Percentiles rank a stretch among this genome's conserved stretches.
Conservation (phyloP, 1,140 invertebrate species). For the Cheumatopsyche charites region DNA sequence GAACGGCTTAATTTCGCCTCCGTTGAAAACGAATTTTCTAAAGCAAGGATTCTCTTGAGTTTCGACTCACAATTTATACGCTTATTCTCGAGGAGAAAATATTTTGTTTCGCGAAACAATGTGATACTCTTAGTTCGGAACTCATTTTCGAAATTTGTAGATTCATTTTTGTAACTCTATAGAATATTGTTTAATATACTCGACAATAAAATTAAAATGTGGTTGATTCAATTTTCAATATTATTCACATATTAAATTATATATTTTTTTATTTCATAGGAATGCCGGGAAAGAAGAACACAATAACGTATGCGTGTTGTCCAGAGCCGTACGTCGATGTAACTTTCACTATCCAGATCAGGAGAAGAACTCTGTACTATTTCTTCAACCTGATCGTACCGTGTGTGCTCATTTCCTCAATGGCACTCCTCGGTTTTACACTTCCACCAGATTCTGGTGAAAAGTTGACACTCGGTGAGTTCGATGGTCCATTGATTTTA, state of each 20-base stretch:
- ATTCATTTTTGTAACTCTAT: no score
- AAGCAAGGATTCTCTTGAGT: background rate
- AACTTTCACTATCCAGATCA: conserved; percentile 96
- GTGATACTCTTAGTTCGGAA: no score
- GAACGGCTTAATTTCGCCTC: background rate
- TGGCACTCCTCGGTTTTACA: conserved; percentile 97
- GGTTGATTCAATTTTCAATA: no score
- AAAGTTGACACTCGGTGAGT: conserved; percentile 95
- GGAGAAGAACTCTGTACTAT: conserved; percentile 96
- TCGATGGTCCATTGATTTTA: conserved; percentile 31
- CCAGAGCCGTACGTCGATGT: conserved; percentile 96
- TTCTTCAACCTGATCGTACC: conserved; percentile 99
- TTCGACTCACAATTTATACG: background rate
- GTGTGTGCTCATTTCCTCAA: conserved; percentile 96
- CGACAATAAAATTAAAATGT: no score
- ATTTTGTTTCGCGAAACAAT: no score
- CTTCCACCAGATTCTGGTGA: conserved; percentile 98
- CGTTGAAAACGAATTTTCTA: background rate
- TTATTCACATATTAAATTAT: no score
- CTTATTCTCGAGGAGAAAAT: no score
- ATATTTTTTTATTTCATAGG: conserved; percentile 60
- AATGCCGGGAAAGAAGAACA: conserved; percentile 85
- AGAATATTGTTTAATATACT: no score
- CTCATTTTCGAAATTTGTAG: no score
- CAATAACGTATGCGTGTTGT: conserved; percentile 81